These are phyloP conservation scores for Sparidentex hasta DNA, from an alignment of 2,797 vertebrate genomes.

Conservation along the genomic window DNA sequence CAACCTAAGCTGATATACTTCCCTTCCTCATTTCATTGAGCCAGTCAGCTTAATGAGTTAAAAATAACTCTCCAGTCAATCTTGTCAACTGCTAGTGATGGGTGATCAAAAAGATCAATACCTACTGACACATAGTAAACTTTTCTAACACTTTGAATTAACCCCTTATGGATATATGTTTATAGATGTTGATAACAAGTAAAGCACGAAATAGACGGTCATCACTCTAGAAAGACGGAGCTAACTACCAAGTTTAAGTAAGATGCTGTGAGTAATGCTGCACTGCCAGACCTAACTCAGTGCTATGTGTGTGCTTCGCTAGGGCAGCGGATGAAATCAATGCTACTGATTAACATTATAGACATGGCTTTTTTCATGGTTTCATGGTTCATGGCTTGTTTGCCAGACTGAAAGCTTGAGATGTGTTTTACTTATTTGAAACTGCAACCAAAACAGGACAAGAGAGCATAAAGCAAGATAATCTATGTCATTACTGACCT, in stretches of 20 bases:
- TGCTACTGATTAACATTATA: conserved; percentile 2
- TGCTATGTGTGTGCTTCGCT: not conserved
- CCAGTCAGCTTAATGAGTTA: conserved; percentile 10
- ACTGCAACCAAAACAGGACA: not conserved
- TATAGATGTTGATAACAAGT: not conserved
- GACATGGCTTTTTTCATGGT: not conserved
- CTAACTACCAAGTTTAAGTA: not conserved
- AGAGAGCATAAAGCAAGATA: not conserved
- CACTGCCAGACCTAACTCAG: not conserved
- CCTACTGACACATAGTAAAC: conserved; percentile 6
- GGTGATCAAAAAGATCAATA: conserved; percentile 10
- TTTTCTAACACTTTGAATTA: not conserved
- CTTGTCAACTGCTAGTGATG: not conserved
- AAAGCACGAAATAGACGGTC: not conserved
- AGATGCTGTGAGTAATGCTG: not conserved
- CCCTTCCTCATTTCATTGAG: not conserved
- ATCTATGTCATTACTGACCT: conserved; percentile 3
- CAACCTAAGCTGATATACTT: not conserved
- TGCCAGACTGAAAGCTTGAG: not conserved
- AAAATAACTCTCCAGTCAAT: conserved; percentile 5
- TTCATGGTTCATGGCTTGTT: not conserved
- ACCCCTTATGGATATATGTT: not conserved
- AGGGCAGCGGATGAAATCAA: not conserved
- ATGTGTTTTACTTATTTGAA: not conserved
- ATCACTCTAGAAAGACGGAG: not conserved